Evolutionary conservation across 1,140 invertebrate genomes (phyloP), one percentile per base, ranked within the genome.

Genomic region (Maconellicoccus hirsutus): DNA sequence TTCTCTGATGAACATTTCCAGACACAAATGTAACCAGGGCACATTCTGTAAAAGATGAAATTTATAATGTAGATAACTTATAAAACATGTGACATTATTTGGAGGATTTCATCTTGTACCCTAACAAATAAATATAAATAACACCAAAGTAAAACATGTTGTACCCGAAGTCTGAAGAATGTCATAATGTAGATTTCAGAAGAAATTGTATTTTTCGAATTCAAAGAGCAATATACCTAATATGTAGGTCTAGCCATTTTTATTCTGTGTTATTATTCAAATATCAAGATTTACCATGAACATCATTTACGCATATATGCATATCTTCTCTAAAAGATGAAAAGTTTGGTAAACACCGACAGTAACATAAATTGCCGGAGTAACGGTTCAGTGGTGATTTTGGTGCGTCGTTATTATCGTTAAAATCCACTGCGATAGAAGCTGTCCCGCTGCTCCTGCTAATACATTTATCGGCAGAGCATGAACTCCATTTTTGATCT

Each of bases 11-110:
- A n/a, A 86, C 86, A 59, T 84, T 82, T 70, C 85, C 86, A 69
- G 87, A 87, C 8, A 90, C 85, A 77, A 93, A 94, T 29, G 89
- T 87, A 23, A 89, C 89, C 74, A 91, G 80, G 12, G 86, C 83
- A 81, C 91, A 93, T 83, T 93, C 91, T 93, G 84, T 0, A 84
- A 86, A 77, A 74, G 79, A 79, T 59, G 3, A 75, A 75, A n/a
- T n/a, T n/a, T n/a, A n/a, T n/a, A n/a, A n/a, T n/a, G n/a, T n/a
- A n/a, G n/a, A n/a, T n/a, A n/a, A n/a, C n/a, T n/a, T n/a, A n/a
- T n/a, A n/a, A n/a, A n/a, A n/a, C n/a, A n/a, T n/a, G n/a, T n/a
- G n/a, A n/a, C n/a, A n/a, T n/a, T n/a, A n/a, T n/a, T n/a, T n/a
- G n/a, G n/a, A n/a, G n/a, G n/a, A n/a, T n/a, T n/a, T n/a, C n/a